phyloP scores from a whole-genome alignment of 2,888 invertebrate genomes.

The Criorhina ranunculi region DNA sequence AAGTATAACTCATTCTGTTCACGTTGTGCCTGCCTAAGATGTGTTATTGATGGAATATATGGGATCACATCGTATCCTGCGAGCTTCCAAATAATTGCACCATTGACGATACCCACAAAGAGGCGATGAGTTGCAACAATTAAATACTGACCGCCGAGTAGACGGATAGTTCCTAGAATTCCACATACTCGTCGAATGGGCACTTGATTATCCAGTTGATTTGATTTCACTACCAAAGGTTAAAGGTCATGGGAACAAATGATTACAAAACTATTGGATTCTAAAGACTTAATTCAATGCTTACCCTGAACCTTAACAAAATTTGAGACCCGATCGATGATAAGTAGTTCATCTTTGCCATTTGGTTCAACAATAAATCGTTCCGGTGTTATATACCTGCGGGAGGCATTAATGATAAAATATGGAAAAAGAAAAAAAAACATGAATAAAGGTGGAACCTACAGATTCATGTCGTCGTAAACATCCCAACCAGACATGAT shows the following conservation, averaged over 20 bases:
- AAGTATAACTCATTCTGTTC: constrained; percentile 93
- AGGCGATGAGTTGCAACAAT: constrained; percentile 94
- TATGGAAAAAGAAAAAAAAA: constrained; percentile 10
- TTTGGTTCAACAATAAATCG: constrained; percentile 95
- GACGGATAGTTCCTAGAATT: constrained; percentile 92
- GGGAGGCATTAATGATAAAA: background rate
- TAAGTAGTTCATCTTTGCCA: constrained; percentile 89
- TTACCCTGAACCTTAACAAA: constrained; percentile 90
- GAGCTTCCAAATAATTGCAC: constrained; percentile 91
- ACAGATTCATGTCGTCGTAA: constrained; percentile 91
- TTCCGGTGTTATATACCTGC: constrained; percentile 93
- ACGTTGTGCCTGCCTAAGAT: constrained; percentile 93
- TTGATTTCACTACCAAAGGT: constrained; percentile 85
- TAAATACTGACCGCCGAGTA: constrained; percentile 94
- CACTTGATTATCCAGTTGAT: constrained; percentile 88
- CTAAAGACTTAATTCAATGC: constrained; percentile 38
- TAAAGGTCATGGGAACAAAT: too few relatives aligned
- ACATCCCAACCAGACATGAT: constrained; percentile 82
- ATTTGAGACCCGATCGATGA: constrained; percentile 93
- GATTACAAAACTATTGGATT: constrained; percentile 11
- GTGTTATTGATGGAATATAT: constrained; percentile 92
- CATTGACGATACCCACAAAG: constrained; percentile 91
- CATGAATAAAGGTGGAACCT: constrained; percentile 82
- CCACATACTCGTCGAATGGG: constrained; percentile 92
- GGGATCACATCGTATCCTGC: constrained; percentile 93